Evolutionary conservation across 2,888 invertebrate species (phyloP), one percentile per base, ranked within the genome.

Genomic region (Omphaloscelis lunosa): DNA sequence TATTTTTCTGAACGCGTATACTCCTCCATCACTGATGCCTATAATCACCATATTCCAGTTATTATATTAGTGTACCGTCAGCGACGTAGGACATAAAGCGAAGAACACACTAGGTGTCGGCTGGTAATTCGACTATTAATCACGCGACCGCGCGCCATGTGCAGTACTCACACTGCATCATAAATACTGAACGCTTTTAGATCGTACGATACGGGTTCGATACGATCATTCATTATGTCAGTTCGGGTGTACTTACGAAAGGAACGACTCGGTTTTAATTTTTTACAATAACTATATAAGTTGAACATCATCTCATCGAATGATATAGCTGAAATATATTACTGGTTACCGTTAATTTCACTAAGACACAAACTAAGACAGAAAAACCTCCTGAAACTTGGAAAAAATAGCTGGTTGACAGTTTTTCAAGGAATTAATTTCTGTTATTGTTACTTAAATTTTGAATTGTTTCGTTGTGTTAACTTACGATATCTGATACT

Each of bases 121-220:
- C 92, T 89, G 92, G 93, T 94, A 93, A 95, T 93, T 93, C 92
- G 90, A 90, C 92, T 91, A 95, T 95, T 95, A 95, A 95, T 95
- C 95, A 95, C 89, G 70, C 84, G 88, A 88, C 90, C 89, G 80
- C 92, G 83, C 93, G 92, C 93, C 93, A 92, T 92, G 91, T 94
- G 94, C 93, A 92, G 90, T 90, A 90, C 90, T 88, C 90, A 90
- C 90, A 92, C 93, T 95, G 94, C 94, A 94, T 94, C 94, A 93
- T 95, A 93, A 92, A 93, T 91, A 90, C 77, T 72, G 65, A n/a
- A 9, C 2, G 41, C 9, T 58, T 89, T 93, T 91, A 92, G 5
- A 85, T 1, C 0, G 2, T 17, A 86, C 92, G 93, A 89, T 66
- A 85, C 87, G 89, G 53, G 0, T 0, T 53, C 85, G 83, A 72